Conservation (phyloP, 2,888 invertebrate species). For the Cephus rjabovi region DNA sequence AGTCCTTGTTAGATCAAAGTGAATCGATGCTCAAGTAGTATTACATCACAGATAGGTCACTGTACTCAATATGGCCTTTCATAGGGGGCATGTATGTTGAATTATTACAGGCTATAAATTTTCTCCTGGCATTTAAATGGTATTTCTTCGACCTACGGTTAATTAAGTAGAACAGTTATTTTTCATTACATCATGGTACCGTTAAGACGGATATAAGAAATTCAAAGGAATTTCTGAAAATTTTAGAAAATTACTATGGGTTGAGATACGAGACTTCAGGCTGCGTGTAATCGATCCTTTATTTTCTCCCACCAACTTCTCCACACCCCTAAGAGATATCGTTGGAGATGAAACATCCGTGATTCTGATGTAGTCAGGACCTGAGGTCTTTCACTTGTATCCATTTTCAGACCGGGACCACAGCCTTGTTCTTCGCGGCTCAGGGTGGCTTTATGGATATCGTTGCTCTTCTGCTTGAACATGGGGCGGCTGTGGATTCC, state of each 20-base stretch:
- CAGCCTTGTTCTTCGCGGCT: constrained; percentile 92
- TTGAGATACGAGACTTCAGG: not conserved
- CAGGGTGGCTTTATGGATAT: constrained; percentile 92
- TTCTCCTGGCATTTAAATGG: not conserved
- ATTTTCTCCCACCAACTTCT: not conserved
- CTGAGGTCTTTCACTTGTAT: not conserved
- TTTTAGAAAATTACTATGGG: not conserved
- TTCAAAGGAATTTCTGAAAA: no score
- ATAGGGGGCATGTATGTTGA: not conserved
- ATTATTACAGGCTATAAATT: not conserved
- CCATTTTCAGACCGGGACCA: constrained; percentile 85
- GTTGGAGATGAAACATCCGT: not conserved
- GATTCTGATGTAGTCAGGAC: not conserved
- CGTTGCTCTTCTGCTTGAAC: constrained; percentile 80
- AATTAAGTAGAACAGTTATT: not conserved
- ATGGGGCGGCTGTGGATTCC: constrained; percentile 82
- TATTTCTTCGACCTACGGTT: not conserved
- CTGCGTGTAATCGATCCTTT: not conserved
- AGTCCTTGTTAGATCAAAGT: not conserved
- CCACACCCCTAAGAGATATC: not conserved
- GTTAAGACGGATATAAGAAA: no score
- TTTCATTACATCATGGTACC: not conserved
- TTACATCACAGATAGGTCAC: not conserved
- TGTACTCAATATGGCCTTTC: not conserved
- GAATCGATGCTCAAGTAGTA: not conserved